Evolutionary conservation across 2,113 vertebrate genomes (phyloP).

Genomic region (Pampusana beccarii): DNA sequence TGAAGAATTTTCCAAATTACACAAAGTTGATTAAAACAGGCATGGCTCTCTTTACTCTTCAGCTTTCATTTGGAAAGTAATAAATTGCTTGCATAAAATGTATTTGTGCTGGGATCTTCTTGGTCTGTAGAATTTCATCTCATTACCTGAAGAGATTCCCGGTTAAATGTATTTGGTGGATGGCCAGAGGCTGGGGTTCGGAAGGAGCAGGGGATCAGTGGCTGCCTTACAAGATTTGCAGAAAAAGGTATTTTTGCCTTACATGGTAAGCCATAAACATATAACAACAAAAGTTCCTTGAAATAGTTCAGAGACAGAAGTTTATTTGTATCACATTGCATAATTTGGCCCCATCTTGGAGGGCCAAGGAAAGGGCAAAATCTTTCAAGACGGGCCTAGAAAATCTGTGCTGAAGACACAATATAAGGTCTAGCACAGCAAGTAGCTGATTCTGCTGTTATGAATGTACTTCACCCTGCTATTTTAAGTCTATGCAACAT

Average conservation of each 20-base stretch:
- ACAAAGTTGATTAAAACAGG: not conserved
- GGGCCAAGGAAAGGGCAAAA: not conserved
- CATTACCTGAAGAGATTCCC: not conserved
- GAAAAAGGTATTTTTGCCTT: not conserved
- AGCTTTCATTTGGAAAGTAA: not conserved
- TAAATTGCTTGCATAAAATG: not conserved
- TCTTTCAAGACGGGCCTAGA: not conserved
- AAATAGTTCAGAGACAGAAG: not conserved
- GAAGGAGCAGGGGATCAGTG: not conserved
- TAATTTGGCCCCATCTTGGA: not conserved
- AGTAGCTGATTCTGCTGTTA: not conserved
- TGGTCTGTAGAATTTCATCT: not conserved
- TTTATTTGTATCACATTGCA: not conserved
- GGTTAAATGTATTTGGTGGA: not conserved
- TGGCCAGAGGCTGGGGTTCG: not conserved
- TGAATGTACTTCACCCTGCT: not conserved
- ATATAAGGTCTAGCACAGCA: not conserved
- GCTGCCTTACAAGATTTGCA: not conserved
- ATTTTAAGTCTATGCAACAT: not conserved
- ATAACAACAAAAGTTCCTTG: not conserved
- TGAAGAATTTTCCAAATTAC: not conserved
- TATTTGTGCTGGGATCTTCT: not conserved
- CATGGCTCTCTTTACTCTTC: not conserved
- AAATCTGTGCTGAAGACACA: not conserved
- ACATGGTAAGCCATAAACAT: not conserved